Percentiles rank a stretch among this genome's conserved stretches.
These are phyloP conservation scores for Hirundo rustica DNA, from an alignment of 2,797 vertebrate species.

Conservation along the genomic window DNA sequence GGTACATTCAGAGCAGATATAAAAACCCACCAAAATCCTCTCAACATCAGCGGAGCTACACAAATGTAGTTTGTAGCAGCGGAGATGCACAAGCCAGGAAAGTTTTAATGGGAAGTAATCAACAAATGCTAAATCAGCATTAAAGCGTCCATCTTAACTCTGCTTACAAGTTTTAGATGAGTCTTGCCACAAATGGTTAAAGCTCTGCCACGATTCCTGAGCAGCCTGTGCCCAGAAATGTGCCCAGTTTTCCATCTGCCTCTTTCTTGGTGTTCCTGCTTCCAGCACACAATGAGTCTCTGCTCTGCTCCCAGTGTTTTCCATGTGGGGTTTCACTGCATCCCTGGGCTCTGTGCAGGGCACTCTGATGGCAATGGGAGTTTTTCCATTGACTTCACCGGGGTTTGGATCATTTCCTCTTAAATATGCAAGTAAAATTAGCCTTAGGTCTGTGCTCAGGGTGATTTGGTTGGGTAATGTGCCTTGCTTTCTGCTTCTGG, in stretches of 20 bases:
- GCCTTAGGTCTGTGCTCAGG: neutral
- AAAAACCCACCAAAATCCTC: neutral
- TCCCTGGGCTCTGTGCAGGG: neutral
- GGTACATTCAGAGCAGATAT: neutral
- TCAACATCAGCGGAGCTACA: neutral
- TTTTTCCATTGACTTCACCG: neutral
- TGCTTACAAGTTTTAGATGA: neutral
- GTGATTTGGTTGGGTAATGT: neutral
- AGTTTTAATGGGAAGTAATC: neutral
- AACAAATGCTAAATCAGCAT: neutral
- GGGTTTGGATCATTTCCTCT: neutral
- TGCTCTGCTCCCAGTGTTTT: neutral
- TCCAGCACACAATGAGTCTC: neutral
- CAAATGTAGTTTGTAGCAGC: too few species aligned
- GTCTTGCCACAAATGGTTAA: neutral
- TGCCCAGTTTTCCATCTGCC: neutral
- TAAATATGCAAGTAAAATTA: neutral
- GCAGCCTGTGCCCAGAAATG: neutral
- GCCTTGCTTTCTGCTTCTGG: neutral
- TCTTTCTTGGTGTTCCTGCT: neutral
- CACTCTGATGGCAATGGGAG: neutral
- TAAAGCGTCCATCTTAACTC: neutral
- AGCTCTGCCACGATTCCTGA: neutral
- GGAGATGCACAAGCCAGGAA: neutral
- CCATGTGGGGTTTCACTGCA: neutral